Conservation (phyloP, 1,140 invertebrate genomes). For the Psilanteris sp. region DNA sequence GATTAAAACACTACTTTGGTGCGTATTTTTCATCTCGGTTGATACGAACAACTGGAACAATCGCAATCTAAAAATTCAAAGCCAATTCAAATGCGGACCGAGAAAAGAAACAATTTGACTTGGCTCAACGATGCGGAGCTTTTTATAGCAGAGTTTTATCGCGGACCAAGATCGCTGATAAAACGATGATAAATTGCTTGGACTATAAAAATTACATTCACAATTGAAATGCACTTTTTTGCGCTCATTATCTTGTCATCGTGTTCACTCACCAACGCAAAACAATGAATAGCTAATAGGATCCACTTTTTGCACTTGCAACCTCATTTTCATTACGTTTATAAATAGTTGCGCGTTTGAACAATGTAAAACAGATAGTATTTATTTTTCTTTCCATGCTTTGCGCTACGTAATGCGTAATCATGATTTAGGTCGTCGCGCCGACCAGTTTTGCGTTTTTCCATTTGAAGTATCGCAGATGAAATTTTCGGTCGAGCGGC, state of each 20-base stretch:
- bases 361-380: conserved; percentile 18
- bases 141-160: conserved; percentile 31
- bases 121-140: conserved; percentile 20
- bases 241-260: conserved; percentile 50
- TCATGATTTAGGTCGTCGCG: conserved; percentile 6
- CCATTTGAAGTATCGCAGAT: too few relatives aligned
- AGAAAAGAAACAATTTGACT: conserved; percentile 11
- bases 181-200: conserved; percentile 41
- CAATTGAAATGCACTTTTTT: conserved; percentile 56
- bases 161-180: conserved; percentile 28
- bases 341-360: conserved; percentile 39
- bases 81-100: too few relatives aligned
- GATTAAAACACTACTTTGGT: too few relatives aligned
- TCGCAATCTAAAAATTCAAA: too few relatives aligned
- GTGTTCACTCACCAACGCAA: conserved; percentile 40
- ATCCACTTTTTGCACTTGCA: conserved; percentile 54
- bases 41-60: neutral
- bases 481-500: too few relatives aligned
- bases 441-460: conserved; percentile 2
- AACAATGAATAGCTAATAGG: conserved; percentile 56
- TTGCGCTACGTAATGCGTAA: conserved; percentile 1
- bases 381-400: conserved; percentile 1
- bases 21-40: too few relatives aligned
- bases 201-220: conserved; percentile 48
- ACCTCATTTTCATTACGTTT: conserved; percentile 45